Base-by-base conservation (phyloP, 1,140 invertebrate genomes). In the Drosophila kurseongensis region DNA sequence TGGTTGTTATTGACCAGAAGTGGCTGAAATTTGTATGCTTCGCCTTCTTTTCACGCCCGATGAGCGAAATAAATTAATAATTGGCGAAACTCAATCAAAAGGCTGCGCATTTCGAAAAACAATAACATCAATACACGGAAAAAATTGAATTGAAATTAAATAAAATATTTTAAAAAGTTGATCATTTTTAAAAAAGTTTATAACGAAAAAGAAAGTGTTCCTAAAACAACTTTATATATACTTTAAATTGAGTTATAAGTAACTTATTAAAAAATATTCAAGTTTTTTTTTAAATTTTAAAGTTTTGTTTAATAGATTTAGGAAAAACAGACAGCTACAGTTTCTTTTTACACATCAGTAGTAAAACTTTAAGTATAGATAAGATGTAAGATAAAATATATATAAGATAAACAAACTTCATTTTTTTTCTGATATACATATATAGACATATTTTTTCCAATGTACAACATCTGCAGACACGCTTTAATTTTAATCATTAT, bases 71-170 rank as follows among this genome's bases (percentile, higher is more conserved):
- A 88, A 83, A 86, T 86, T 59, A 52, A 62, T 78, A 65, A 71
- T 44, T 50, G 42, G 42, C 40, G 73, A 58, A 67, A 82, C 78
- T 86, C 68, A 82, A 86, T 88, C 66, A 88, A 88, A 75, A 88
- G 72, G 51, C 38, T 40, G 67, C 51, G 83, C 65, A 75, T 67
- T 75, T 72, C 75, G 48, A 48, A 66, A 88, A 83, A 78, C 75
- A 86, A 75, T 32, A 75, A 51, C 51, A 75, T 10, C 14, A 13
- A 42, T 18, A 48, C 44, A 14, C 41, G 51, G 35, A 6, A 57
- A 42, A 38, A 48, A 32, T 32, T 8, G 6, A 32, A 1, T 7
- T 7, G 29, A 8, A 32, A 7, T 32, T 7, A 32, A 32, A 32
- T 32, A 9, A 38, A 38, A 5, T 32, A 32, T 8, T 32, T 6